phyloP scores from a whole-genome alignment of 2,888 invertebrate genomes.

The Pristionchus arcanus region DNA sequence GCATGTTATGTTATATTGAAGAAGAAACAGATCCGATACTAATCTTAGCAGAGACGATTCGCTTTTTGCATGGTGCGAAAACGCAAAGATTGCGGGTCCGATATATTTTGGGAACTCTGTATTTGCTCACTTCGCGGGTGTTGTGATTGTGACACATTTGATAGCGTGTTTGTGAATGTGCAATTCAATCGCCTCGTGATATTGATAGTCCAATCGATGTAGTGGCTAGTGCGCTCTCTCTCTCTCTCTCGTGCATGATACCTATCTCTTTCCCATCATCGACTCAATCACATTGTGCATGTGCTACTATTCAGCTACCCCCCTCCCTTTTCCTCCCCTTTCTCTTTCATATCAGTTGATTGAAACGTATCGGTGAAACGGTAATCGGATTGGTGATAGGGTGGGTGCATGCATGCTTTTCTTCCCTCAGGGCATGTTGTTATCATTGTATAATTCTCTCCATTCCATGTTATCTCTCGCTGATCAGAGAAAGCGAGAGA shows the following conservation, averaged over 20 bases:
- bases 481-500: neutral
- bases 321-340: neutral
- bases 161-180: neutral
- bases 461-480: neutral
- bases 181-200: neutral
- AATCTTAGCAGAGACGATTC: neutral
- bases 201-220: neutral
- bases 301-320: neutral
- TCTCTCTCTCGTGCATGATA: neutral
- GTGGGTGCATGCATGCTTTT: conserved; percentile 1
- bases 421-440: neutral
- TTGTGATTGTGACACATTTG: conserved; percentile 33
- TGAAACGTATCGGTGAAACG: neutral
- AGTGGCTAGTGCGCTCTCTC: conserved; percentile 1
- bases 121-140: neutral
- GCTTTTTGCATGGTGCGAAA: neutral
- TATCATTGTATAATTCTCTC: neutral
- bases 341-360: neutral
- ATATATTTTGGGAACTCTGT: neutral
- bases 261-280: neutral
- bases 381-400: neutral
- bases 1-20: neutral
- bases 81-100: neutral
- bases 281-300: neutral
- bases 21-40: neutral